Conservation (phyloP, 92 coral and sea anemone genomes). For the Plumapathes pennacea region DNA sequence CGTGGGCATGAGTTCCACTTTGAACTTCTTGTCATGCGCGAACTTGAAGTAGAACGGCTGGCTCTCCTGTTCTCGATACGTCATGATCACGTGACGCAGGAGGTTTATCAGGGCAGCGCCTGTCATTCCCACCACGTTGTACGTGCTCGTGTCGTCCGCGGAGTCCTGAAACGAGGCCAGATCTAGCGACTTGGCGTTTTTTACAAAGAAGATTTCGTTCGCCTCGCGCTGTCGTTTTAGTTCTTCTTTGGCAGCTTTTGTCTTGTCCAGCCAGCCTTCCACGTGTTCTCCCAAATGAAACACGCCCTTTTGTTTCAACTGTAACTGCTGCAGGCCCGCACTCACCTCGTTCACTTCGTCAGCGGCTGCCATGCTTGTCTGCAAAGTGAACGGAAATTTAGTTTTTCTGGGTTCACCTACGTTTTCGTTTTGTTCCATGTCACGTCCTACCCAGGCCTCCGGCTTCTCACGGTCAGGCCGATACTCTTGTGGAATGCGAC, state of each 20-base stretch:
- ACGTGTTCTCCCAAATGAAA: slow-evolving; percentile 35
- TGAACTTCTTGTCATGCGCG: slow-evolving; percentile 86
- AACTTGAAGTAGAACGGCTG: slow-evolving; percentile 80
- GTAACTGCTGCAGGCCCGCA: too few species aligned
- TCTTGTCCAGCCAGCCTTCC: slow-evolving; percentile 83
- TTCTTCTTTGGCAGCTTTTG: slow-evolving; percentile 73
- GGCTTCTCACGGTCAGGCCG: too few species aligned
- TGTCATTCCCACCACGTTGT: slow-evolving; percentile 61
- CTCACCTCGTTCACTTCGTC: too few species aligned
- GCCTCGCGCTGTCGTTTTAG: slow-evolving; percentile 73
- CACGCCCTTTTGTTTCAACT: too few species aligned
- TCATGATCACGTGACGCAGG: slow-evolving; percentile 53
- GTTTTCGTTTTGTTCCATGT: too few species aligned
- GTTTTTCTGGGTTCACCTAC: too few species aligned
- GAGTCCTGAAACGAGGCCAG: slow-evolving; percentile 44
- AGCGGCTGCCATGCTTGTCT: too few species aligned
- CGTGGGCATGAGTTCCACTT: slow-evolving; percentile 76
- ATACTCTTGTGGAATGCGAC: too few species aligned
- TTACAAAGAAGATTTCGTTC: slow-evolving; percentile 71
- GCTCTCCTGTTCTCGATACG: slow-evolving; percentile 47
- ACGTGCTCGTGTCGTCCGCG: slow-evolving; percentile 20
- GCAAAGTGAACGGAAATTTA: too few species aligned
- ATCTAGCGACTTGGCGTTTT: slow-evolving; percentile 37
- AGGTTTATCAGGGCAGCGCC: slow-evolving; percentile 69
- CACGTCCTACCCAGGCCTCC: too few species aligned